Conservation (phyloP, 2,797 vertebrate species). For the Heterohyrax brucei region DNA sequence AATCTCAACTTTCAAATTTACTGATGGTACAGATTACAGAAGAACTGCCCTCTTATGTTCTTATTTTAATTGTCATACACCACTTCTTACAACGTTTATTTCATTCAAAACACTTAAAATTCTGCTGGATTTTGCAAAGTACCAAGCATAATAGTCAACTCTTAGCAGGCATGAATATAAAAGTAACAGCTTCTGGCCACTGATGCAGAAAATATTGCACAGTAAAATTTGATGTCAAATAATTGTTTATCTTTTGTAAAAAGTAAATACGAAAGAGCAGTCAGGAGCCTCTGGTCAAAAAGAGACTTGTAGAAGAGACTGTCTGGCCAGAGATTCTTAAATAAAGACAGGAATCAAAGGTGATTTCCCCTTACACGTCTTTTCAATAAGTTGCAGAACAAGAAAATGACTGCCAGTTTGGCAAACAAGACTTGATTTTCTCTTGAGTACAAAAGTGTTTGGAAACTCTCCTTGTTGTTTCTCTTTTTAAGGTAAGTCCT, state of each 20-base stretch:
- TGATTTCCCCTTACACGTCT: conserved; percentile 39
- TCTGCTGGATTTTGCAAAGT: conserved; percentile 61
- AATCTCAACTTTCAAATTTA: conserved; percentile 60
- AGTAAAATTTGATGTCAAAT: conserved; percentile 64
- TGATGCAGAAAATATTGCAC: conserved; percentile 38
- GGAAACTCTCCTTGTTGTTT: conserved; percentile 67
- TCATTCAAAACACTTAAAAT: conserved; percentile 71
- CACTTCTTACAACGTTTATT: conserved; percentile 50
- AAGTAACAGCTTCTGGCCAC: conserved; percentile 13
- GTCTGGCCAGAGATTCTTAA: conserved; percentile 10
- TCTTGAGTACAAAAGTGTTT: conserved; percentile 68
- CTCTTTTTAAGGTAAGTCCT: conserved; percentile 71
- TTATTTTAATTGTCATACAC: conserved; percentile 57
- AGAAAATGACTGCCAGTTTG: conserved; percentile 72
- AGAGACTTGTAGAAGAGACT: conserved; percentile 27
- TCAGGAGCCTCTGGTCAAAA: conserved; percentile 40
- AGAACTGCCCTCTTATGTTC: conserved; percentile 35
- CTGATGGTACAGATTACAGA: not conserved
- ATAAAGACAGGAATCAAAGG: conserved; percentile 44
- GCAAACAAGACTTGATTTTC: conserved; percentile 74
- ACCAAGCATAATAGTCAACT: conserved; percentile 54
- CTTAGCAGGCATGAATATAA: conserved; percentile 63
- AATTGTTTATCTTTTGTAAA: conserved; percentile 69
- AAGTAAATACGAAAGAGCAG: conserved; percentile 66
- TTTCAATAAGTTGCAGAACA: conserved; percentile 61